Conservation (phyloP, 2,888 invertebrate genomes). For the Periphyllus acericola region DNA sequence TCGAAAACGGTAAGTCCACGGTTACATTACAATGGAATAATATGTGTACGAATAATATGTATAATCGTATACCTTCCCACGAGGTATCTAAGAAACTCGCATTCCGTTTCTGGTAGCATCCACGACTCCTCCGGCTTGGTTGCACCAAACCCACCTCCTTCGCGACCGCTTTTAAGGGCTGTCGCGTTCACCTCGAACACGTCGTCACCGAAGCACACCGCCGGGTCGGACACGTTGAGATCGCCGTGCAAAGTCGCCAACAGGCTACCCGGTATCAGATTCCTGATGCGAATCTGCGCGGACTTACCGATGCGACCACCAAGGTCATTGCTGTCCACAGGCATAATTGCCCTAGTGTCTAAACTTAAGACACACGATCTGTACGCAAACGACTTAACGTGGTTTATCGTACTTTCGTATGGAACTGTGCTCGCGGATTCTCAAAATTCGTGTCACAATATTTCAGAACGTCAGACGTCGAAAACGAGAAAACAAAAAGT, state of each 20-base stretch:
- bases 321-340: neutral
- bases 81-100: constrained; percentile 27
- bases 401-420: no score
- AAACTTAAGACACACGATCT: no score
- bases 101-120: constrained; percentile 31
- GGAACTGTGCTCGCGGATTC: no score
- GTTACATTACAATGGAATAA: no score
- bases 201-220: constrained; percentile 37
- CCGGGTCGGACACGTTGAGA: neutral
- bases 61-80: constrained; percentile 5
- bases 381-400: no score
- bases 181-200: constrained; percentile 27
- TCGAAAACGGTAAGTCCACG: no score
- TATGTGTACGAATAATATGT: no score
- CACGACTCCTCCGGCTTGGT: neutral
- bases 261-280: constrained; percentile 40
- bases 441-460: no score
- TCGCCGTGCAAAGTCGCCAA: neutral
- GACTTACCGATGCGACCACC: neutral
- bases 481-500: no score
- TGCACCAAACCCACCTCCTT: neutral
- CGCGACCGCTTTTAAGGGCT: neutral
- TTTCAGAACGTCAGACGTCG: no score
- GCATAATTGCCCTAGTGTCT: no score
- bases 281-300: neutral